A percentile compares a stretch with the other conserved stretches of the same genome.
phyloP scores from a whole-genome alignment of 1,140 invertebrate genomes.

The Antheraea pernyi region DNA sequence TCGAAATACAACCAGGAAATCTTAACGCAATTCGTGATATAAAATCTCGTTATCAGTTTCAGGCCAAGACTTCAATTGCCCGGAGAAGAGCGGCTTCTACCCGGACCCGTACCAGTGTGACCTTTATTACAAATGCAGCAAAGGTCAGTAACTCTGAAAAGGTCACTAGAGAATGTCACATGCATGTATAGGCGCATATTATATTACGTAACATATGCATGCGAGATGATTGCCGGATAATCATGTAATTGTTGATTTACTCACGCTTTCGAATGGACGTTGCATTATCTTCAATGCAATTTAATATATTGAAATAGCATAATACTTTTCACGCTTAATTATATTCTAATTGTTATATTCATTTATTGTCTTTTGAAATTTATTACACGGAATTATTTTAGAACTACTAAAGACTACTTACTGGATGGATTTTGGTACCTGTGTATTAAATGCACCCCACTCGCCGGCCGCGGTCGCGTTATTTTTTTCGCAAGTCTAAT shows the following conservation, averaged over 20 bases:
- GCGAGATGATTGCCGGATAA: not conserved
- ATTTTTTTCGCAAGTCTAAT: too few relatives aligned
- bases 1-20: not conserved
- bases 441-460: too few relatives aligned
- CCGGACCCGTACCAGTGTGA: constrained; percentile 89
- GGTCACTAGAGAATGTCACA: constrained; percentile 28
- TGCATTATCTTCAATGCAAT: not conserved
- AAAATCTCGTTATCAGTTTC: constrained; percentile 50
- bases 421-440: too few relatives aligned
- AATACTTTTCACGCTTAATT: not conserved
- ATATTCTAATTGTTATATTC: too few relatives aligned
- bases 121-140: constrained; percentile 88
- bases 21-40: not conserved
- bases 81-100: constrained; percentile 87
- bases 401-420: too few relatives aligned
- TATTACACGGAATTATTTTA: too few relatives aligned
- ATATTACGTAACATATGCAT: constrained; percentile 4
- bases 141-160: constrained; percentile 77
- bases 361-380: too few relatives aligned
- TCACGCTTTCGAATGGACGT: not conserved
- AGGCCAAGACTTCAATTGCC: constrained; percentile 83
- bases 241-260: not conserved
- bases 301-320: not conserved
- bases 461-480: too few relatives aligned
- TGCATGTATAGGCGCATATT: not conserved